Evolutionary conservation across 2,888 invertebrate genomes (phyloP).

Genomic region (Caprella mutica): DNA sequence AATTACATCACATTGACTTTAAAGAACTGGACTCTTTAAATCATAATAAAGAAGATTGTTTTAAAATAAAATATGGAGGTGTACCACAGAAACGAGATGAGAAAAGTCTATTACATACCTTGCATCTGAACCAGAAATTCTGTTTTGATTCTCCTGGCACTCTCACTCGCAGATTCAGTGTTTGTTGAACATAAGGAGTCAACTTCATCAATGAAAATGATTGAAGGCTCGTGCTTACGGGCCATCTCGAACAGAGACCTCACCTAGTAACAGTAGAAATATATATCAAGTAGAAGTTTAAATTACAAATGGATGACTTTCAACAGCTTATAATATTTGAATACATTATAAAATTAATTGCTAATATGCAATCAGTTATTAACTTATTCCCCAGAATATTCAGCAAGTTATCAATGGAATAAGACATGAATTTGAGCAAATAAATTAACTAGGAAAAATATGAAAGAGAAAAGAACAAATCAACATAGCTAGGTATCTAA

Average conservation of each 20-base stretch:
- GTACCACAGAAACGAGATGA: neutral
- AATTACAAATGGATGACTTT: too few species aligned
- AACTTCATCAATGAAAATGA: conserved; percentile 97
- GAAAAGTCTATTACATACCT: conserved; percentile 45
- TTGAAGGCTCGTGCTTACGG: conserved; percentile 86
- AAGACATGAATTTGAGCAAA: neutral
- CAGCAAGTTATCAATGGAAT: neutral
- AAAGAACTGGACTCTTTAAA: too few species aligned
- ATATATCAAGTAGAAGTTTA: too few species aligned
- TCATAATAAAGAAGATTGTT: too few species aligned
- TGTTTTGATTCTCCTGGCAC: conserved; percentile 93
- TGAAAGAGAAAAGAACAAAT: neutral
- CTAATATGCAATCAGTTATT: too few species aligned
- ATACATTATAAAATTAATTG: too few species aligned
- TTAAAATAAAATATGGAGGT: too few species aligned
- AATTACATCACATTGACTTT: too few species aligned
- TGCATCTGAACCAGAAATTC: conserved; percentile 99
- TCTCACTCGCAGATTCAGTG: conserved; percentile 77
- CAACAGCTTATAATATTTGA: too few species aligned
- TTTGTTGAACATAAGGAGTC: conserved; percentile 95
- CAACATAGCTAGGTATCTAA: too few species aligned
- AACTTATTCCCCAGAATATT: too few species aligned
- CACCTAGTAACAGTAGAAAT: too few species aligned
- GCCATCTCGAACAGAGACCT: conserved; percentile 92
- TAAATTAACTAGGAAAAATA: neutral